Evolutionary conservation across 1,140 invertebrate genomes (phyloP), one percentile per base, ranked within the genome.

Genomic region (Asobara japonica): DNA sequence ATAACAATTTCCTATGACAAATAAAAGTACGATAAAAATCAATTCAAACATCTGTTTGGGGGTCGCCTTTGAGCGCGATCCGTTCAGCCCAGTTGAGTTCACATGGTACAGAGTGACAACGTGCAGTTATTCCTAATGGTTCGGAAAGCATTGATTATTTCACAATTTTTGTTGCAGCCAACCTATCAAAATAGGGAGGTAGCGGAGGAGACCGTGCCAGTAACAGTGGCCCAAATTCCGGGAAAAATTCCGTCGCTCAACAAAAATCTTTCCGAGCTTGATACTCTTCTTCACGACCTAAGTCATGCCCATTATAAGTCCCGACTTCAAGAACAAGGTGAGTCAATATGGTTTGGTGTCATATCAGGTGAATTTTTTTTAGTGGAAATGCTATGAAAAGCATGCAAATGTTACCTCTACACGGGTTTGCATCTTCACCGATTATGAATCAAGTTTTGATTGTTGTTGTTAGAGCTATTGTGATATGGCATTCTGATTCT

Each of bases 201-300:
- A 20, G 89, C 89, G 33, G 87, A 89, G 60, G 90, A 90, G 77
- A 89, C 87, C 41, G 84, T 85, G 6, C 84, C 83, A 51, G 87
- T 77, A 71, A 72, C 65, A 77, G 70, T 22, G 73, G 76, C 30
- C 83, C 51, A 74, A 76, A 25, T 82, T 7, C 78, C 79, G 16
- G 81, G 82, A 3, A 89, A 88, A 78, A 86, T 88, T 80, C 89
- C 89, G 25, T 89, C 89, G 1, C 88, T 93, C 25, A 93, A 92
- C 79, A 93, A 92, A 45, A 97, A 97, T 86, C 89, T 97, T 22
- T 96, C 95, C 0, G 96, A 98, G 88, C 84, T 98, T 79, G 96
- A 98, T 85, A 95, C 93, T 25, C 89, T 98, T 56, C 89, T 98
- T 67, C 93, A 97, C 82, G 96, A 98, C 86, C 89, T 98, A 73